Evolutionary conservation across 2,888 invertebrate genomes (phyloP).

Genomic region (Dryocosmus kuriphilus): DNA sequence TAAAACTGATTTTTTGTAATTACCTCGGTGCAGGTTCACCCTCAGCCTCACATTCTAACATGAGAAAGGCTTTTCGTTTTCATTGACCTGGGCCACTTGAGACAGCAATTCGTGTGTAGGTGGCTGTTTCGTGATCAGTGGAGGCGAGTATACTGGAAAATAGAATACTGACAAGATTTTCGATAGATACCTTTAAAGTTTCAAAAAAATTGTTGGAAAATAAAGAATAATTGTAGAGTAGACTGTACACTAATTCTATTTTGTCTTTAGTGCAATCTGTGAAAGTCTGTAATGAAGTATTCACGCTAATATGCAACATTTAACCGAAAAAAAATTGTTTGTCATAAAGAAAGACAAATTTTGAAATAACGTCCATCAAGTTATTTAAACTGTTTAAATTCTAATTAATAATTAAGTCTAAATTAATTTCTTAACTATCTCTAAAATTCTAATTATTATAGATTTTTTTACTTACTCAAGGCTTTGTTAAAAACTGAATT

Average conservation of each 20-base stretch:
- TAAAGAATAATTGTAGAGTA: background rate
- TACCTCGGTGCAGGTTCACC: constrained; percentile 97
- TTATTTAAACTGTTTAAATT: too few species aligned
- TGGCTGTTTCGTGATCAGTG: constrained; percentile 94
- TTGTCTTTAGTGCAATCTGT: background rate
- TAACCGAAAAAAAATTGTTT: background rate
- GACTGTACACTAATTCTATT: background rate
- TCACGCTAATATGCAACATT: background rate
- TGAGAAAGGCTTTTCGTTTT: constrained; percentile 95
- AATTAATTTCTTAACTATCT: too few species aligned
- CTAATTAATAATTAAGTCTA: too few species aligned
- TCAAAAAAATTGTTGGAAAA: constrained; percentile 2
- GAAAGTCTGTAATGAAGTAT: background rate
- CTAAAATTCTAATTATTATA: background rate
- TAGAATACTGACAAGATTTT: constrained; percentile 47
- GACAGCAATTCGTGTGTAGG: constrained; percentile 94
- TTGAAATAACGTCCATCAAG: background rate
- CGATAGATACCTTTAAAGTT: constrained; percentile 17
- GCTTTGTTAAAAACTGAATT: too few species aligned
- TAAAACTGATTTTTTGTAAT: constrained; percentile 32
- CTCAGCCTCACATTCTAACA: constrained; percentile 97
- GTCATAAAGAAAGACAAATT: background rate
- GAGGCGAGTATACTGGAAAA: constrained; percentile 89
- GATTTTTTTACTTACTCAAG: too few species aligned
- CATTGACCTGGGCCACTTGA: constrained; percentile 89